Conservation (phyloP, 2,888 invertebrate genomes). For the Erebia aethiops region DNA sequence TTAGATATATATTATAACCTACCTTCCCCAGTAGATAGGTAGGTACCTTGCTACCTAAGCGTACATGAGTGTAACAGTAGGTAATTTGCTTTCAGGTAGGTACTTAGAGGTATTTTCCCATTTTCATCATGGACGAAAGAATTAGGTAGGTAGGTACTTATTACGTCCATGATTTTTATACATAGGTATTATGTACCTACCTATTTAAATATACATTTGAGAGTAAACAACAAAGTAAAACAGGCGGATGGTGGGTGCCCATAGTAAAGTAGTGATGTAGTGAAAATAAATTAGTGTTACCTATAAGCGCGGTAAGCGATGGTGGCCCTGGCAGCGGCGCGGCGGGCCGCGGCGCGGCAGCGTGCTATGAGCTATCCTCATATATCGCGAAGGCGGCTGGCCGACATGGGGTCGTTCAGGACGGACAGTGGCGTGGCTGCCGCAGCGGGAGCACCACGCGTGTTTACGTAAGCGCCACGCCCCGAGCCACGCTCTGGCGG, state of each 20-base stretch:
- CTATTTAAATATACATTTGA: too few species aligned
- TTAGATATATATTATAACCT: too few species aligned
- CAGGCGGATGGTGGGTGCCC: neutral
- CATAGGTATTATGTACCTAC: too few species aligned
- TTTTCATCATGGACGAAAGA: neutral
- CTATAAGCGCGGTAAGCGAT: constrained; percentile 76
- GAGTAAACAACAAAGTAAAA: neutral
- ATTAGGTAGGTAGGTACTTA: neutral
- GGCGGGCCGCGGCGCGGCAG: constrained; percentile 64
- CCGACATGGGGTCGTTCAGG: constrained; percentile 76
- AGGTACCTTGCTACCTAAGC: too few species aligned
- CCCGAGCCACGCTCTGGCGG: constrained; percentile 80
- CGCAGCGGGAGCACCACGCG: constrained; percentile 67
- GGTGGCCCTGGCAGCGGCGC: constrained; percentile 68
- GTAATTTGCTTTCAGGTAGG: too few species aligned
- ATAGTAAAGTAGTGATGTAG: neutral
- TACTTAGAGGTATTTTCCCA: too few species aligned
- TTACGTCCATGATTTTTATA: too few species aligned
- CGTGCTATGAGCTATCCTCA: constrained; percentile 65
- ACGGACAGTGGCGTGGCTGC: constrained; percentile 78
- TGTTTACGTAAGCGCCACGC: constrained; percentile 84
- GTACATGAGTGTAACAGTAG: too few species aligned
- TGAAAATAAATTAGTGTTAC: constrained; percentile 47
- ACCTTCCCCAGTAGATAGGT: too few species aligned
- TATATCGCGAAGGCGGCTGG: constrained; percentile 72